Conservation (phyloP, 2,888 invertebrate genomes). For the Aporophyla lueneburgensis region DNA sequence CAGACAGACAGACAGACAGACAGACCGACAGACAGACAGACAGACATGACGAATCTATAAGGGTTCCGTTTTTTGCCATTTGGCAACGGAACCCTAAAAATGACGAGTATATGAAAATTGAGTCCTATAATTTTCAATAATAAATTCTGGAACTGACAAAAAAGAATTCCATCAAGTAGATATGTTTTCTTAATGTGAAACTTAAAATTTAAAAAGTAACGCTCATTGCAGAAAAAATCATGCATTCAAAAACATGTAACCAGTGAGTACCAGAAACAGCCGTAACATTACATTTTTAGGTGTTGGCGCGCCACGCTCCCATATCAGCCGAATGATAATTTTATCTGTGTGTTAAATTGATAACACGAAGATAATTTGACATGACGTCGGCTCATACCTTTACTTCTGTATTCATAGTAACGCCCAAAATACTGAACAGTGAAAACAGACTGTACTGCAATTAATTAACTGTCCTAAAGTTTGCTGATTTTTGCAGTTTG, state of each 20-base stretch:
- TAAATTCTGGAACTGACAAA: neutral
- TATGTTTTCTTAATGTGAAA: neutral
- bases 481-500: neutral
- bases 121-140: neutral
- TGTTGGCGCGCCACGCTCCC: conserved; percentile 66
- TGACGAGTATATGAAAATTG: too few species aligned
- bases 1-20: too few species aligned
- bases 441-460: neutral
- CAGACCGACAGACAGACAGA: too few species aligned
- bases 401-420: conserved; percentile 57
- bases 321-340: conserved; percentile 80
- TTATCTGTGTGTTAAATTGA: conserved; percentile 80
- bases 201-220: neutral
- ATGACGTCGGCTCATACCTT: conserved; percentile 71
- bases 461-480: neutral
- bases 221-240: neutral
- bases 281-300: conserved; percentile 49
- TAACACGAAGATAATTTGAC: conserved; percentile 79
- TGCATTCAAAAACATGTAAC: conserved; percentile 25
- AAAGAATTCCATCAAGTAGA: neutral
- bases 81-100: too few species aligned
- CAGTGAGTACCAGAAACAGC: conserved; percentile 43
- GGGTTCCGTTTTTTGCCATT: too few species aligned
- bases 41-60: too few species aligned
- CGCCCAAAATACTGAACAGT: conserved; percentile 57